These are phyloP conservation scores for Barbus barbus DNA, from an alignment of 2,113 vertebrate species.

Conservation along the genomic window DNA sequence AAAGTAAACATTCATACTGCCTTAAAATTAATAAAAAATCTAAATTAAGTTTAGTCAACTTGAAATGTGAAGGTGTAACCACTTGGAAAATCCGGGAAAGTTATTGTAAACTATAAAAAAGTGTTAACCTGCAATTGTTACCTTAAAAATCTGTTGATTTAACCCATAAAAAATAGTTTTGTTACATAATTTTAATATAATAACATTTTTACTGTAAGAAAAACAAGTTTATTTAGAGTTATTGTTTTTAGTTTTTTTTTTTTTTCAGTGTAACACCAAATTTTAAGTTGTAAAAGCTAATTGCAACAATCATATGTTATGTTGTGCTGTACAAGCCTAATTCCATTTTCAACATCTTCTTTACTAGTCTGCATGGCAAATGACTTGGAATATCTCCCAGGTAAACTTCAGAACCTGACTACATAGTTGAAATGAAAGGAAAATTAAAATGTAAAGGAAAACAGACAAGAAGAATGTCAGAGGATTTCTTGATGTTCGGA, in stretches of 20 bases:
- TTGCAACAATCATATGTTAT: not conserved
- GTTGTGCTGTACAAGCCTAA: not conserved
- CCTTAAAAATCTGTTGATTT: too few species aligned
- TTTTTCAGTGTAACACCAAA: not conserved
- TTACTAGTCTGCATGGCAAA: not conserved
- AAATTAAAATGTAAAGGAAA: conserved; percentile 24
- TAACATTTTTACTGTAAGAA: too few species aligned
- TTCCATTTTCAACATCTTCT: not conserved
- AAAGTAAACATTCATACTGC: not conserved
- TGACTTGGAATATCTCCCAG: conserved; percentile 23
- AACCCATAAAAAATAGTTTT: not conserved
- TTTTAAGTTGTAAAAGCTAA: not conserved
- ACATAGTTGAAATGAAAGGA: conserved; percentile 22
- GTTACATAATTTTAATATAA: too few species aligned
- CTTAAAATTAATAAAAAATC: not conserved
- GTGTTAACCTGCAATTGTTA: not conserved
- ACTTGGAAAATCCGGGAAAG: not conserved
- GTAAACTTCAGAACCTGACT: conserved; percentile 10
- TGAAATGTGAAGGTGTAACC: not conserved
- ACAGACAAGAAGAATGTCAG: conserved; percentile 8
- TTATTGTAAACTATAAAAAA: not conserved
- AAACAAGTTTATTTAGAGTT: not conserved
- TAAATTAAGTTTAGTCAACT: not conserved
- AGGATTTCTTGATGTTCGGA: conserved; percentile 27
- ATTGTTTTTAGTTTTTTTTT: too few species aligned